phyloP scores from a whole-genome alignment of 2,888 invertebrate species.

The Dicyrtoma fusca region DNA sequence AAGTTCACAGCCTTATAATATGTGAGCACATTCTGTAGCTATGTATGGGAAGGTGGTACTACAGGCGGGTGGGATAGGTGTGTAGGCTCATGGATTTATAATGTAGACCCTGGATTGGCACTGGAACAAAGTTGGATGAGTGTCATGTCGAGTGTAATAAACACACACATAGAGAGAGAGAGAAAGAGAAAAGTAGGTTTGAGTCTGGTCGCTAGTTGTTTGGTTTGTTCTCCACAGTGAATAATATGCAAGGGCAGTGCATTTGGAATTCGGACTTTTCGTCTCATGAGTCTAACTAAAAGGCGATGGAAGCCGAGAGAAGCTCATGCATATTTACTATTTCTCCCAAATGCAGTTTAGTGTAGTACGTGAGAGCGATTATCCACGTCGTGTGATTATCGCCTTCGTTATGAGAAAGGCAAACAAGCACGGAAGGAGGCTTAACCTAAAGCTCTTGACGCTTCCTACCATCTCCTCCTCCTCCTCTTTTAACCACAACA shows the following conservation, averaged over 20 bases:
- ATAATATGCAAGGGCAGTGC: background rate
- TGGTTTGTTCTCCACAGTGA: too few species aligned
- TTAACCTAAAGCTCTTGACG: conserved; percentile 5
- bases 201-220: too few species aligned
- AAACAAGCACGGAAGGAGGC: conserved; percentile 18
- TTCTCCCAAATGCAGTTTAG: background rate
- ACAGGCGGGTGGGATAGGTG: too few species aligned
- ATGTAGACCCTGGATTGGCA: too few species aligned
- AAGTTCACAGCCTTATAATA: background rate
- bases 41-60: too few species aligned
- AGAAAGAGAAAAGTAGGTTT: too few species aligned
- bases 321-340: conserved; percentile 1
- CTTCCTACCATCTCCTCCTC: conserved; percentile 3
- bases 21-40: too few species aligned
- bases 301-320: background rate
- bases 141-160: too few species aligned
- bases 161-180: too few species aligned
- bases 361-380: conserved; percentile 10
- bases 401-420: conserved; percentile 26
- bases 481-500: background rate
- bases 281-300: background rate
- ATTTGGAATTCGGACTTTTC: conserved; percentile 17
- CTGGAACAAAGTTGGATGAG: too few species aligned
- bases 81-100: too few species aligned
- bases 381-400: conserved; percentile 30